Conservation (phyloP, 2,797 vertebrate species). For the Callimico goeldii region DNA sequence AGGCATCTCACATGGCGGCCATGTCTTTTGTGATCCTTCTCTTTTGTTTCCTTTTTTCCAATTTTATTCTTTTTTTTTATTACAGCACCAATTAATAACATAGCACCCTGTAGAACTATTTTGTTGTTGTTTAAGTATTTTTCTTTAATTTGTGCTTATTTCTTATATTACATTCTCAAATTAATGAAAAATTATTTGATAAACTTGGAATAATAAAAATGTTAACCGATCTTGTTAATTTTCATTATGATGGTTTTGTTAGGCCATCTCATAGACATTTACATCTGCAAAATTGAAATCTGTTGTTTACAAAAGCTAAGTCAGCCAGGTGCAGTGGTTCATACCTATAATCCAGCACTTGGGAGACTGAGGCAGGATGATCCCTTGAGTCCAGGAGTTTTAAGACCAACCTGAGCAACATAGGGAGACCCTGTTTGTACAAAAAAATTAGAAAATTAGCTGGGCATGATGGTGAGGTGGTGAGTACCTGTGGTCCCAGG, state of each 20-base stretch:
- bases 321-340: neutral
- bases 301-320: neutral
- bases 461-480: neutral
- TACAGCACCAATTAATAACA: neutral
- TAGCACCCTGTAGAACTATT: no score
- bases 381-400: neutral
- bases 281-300: neutral
- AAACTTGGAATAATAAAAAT: neutral
- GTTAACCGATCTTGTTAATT: neutral
- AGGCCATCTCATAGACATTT: neutral
- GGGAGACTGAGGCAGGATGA: neutral
- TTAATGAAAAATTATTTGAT: neutral
- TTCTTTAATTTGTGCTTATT: neutral
- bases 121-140: neutral
- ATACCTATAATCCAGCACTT: neutral
- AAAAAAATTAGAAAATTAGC: neutral
- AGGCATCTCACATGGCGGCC: neutral
- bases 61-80: neutral
- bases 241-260: neutral
- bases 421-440: neutral
- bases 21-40: neutral
- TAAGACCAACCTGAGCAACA: neutral
- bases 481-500: neutral
- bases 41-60: neutral
- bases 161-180: neutral